Evolutionary conservation across 2,888 invertebrate genomes (phyloP).

Genomic region (Malacosoma neustria): DNA sequence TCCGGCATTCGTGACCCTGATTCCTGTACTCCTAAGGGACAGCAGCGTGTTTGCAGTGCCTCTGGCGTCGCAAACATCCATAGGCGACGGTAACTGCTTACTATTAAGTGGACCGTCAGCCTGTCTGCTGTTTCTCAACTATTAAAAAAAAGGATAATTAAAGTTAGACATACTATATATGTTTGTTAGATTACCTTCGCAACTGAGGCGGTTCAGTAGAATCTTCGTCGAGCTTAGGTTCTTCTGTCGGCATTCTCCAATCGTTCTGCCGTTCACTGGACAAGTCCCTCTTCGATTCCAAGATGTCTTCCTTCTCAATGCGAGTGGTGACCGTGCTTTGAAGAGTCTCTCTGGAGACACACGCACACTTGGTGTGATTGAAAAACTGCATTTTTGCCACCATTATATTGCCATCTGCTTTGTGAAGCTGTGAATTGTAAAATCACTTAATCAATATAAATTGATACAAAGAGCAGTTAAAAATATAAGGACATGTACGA

Average conservation of each 20-base stretch:
- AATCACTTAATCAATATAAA: too few species aligned
- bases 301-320: conserved; percentile 20
- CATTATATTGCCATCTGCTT: conserved; percentile 40
- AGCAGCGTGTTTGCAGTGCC: too few species aligned
- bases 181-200: conserved; percentile 48
- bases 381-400: conserved; percentile 50
- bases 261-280: conserved; percentile 29
- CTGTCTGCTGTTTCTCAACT: too few species aligned
- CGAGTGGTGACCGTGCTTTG: conserved; percentile 25
- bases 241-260: conserved; percentile 39
- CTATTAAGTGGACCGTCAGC: too few species aligned
- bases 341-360: conserved; percentile 43
- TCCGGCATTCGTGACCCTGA: too few species aligned
- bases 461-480: too few species aligned
- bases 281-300: conserved; percentile 10
- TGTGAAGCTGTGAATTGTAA: conserved; percentile 40
- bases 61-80: too few species aligned
- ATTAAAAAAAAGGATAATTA: too few species aligned
- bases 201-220: conserved; percentile 48
- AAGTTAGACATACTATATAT: too few species aligned
- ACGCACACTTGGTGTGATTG: conserved; percentile 60
- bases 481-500: too few species aligned
- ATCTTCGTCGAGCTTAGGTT: conserved; percentile 37
- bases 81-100: too few species aligned
- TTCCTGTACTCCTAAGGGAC: too few species aligned